phyloP scores from a whole-genome alignment of 2,113 vertebrate species.

The Mastomys coucha region DNA sequence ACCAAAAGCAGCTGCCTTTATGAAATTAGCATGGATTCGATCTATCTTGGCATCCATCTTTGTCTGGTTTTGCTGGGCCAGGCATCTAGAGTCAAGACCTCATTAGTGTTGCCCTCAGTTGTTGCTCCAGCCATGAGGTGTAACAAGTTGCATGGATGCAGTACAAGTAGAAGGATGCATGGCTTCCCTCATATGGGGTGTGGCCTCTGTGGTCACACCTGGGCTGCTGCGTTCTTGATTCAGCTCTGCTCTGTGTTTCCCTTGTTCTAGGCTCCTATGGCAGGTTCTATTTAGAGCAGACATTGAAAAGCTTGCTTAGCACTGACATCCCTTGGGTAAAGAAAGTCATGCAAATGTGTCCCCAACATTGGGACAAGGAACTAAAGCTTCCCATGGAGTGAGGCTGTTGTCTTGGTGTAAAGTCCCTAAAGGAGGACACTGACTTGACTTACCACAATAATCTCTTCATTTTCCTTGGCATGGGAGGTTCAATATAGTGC shows the following conservation, averaged over 20 bases:
- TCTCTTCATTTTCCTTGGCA: neutral
- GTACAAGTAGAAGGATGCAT: neutral
- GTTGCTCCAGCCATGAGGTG: neutral
- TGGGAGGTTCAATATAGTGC: neutral
- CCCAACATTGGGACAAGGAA: neutral
- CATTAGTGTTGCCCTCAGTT: neutral
- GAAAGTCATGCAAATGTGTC: neutral
- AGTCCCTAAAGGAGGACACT: rapidly evolving
- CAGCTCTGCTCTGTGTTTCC: neutral
- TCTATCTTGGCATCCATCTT: too few species aligned
- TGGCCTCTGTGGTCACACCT: neutral
- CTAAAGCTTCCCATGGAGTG: neutral
- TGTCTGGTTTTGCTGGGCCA: neutral
- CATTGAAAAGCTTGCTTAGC: neutral
- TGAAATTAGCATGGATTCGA: too few species aligned
- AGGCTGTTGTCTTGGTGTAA: neutral
- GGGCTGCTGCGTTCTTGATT: neutral
- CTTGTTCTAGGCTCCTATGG: neutral
- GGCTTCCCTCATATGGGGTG: neutral
- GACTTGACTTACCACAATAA: neutral
- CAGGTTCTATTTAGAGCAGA: neutral
- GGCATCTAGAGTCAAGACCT: neutral
- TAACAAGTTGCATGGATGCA: neutral
- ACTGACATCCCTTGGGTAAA: neutral
- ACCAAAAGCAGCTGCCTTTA: too few species aligned